Evolutionary conservation across 2,113 vertebrate species (phyloP).

Genomic region (Leucopsar rothschildi): DNA sequence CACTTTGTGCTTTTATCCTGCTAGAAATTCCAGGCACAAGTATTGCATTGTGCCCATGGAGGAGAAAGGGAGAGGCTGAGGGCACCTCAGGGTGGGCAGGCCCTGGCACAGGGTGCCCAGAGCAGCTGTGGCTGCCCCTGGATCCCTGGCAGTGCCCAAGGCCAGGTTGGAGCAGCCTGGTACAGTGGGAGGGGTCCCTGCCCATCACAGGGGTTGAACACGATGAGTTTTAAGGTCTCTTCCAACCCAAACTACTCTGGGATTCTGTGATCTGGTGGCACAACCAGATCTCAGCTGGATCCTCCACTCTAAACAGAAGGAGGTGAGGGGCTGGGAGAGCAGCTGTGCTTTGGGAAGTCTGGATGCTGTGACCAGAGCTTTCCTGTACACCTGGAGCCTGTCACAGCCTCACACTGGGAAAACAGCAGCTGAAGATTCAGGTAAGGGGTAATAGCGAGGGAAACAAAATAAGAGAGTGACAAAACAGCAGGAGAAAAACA

Average conservation of each 20-base stretch:
- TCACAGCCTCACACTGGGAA: neutral
- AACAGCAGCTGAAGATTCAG: neutral
- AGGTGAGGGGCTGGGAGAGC: neutral
- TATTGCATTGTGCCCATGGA: neutral
- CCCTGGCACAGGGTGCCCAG: neutral
- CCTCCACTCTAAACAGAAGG: neutral
- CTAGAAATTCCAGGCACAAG: neutral
- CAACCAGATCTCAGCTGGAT: neutral
- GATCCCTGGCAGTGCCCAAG: neutral
- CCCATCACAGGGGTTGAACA: fast-evolving
- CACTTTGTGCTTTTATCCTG: neutral
- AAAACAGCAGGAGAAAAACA: neutral
- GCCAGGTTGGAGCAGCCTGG: neutral
- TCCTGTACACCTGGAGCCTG: neutral
- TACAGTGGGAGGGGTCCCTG: fast-evolving
- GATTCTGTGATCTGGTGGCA: neutral
- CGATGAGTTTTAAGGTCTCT: neutral
- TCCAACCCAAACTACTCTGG: too few species aligned
- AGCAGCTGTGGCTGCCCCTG: neutral
- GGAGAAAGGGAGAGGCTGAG: neutral
- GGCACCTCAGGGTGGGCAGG: neutral
- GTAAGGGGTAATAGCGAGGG: neutral
- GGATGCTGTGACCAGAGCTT: neutral
- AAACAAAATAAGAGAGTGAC: neutral
- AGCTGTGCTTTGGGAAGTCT: neutral